Evolutionary conservation across 2,797 vertebrate genomes (phyloP).

Genomic region (Nasua narica): DNA sequence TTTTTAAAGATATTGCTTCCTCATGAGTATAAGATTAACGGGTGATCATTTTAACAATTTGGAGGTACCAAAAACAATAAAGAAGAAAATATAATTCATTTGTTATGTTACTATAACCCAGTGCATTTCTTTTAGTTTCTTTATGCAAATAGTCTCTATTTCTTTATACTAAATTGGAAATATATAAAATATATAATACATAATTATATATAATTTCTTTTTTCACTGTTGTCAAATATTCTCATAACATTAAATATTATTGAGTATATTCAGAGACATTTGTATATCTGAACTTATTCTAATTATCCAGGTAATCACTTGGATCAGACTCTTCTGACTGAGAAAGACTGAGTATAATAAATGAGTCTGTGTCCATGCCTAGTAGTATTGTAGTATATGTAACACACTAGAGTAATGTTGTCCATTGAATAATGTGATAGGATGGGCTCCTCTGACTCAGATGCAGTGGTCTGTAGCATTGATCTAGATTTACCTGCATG

Average conservation of each 20-base stretch:
- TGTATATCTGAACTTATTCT: background rate
- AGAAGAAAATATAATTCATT: background rate
- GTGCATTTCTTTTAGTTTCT: background rate
- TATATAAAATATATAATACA: background rate
- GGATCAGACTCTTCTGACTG: background rate
- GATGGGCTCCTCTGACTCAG: background rate
- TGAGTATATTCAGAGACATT: background rate
- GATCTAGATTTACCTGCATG: background rate
- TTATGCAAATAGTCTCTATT: background rate
- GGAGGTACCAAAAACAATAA: background rate
- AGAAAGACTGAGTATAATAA: background rate
- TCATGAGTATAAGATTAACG: background rate
- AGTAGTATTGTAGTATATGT: accelerated
- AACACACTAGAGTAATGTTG: no score
- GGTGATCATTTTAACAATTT: background rate
- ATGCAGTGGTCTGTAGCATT: background rate
- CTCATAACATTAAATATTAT: background rate
- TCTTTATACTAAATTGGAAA: background rate
- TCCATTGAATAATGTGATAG: accelerated
- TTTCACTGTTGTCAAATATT: background rate
- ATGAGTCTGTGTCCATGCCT: background rate
- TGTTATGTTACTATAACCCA: background rate
- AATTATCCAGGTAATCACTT: background rate
- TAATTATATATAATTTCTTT: background rate
- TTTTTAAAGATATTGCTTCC: background rate